These are phyloP conservation scores for Vombatus ursinus DNA, from an alignment of 2,113 vertebrate species.

Conservation along the genomic window DNA sequence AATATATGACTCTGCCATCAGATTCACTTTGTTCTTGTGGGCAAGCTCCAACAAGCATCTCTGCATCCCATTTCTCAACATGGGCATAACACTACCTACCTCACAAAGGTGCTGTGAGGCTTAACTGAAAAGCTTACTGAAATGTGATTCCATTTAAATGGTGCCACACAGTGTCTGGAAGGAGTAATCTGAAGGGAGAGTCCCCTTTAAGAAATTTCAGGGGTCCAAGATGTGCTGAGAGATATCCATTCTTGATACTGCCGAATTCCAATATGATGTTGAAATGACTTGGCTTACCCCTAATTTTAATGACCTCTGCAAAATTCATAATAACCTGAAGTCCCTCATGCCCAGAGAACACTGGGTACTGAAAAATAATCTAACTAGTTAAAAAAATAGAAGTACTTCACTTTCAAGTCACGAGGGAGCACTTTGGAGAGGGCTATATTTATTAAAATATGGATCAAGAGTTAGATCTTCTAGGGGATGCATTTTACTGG, in stretches of 20 bases:
- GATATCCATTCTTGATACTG: neutral
- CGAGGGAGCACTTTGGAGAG: neutral
- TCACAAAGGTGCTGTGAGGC: slow-evolving; percentile 77
- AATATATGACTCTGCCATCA: slow-evolving; percentile 40
- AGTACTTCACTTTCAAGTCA: slow-evolving; percentile 44
- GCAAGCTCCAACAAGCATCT: slow-evolving; percentile 57
- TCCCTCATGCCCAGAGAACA: slow-evolving; percentile 34
- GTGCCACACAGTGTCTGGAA: slow-evolving; percentile 31
- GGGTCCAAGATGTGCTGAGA: neutral
- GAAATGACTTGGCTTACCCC: slow-evolving; percentile 28
- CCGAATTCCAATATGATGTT: slow-evolving; percentile 23
- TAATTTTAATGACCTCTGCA: slow-evolving; percentile 27
- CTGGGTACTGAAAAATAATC: slow-evolving; percentile 33
- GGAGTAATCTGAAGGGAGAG: neutral
- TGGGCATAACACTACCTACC: slow-evolving; percentile 72
- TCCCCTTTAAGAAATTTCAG: neutral
- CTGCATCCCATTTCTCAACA: slow-evolving; percentile 57
- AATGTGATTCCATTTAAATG: slow-evolving; percentile 6
- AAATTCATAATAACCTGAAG: neutral
- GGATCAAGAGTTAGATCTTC: slow-evolving; percentile 65
- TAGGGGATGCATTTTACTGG: slow-evolving; percentile 55
- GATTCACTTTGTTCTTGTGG: slow-evolving; percentile 49
- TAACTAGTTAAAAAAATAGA: slow-evolving; percentile 35
- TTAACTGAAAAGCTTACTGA: slow-evolving; percentile 43
- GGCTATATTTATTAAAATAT: slow-evolving; percentile 39